Evolutionary conservation across 2,888 invertebrate species (phyloP).

Genomic region (Eumacrocentrus americanus): DNA sequence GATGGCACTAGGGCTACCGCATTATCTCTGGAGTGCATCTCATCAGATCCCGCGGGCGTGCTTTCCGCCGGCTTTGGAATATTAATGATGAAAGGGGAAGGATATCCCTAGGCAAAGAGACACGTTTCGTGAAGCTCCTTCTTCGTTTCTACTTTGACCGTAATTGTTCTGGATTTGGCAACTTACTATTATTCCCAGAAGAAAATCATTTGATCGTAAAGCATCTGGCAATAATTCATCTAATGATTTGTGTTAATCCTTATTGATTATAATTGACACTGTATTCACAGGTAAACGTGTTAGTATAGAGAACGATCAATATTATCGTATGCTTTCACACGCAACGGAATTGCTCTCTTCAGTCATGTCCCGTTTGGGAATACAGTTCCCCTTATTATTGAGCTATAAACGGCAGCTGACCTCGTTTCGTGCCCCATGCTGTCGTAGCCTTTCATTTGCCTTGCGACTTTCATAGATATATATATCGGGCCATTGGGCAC

Average conservation of each 20-base stretch:
- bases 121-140: too few relatives aligned
- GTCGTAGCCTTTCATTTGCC: neutral
- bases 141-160: too few relatives aligned
- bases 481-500: neutral
- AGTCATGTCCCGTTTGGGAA: conserved; percentile 7
- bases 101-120: too few relatives aligned
- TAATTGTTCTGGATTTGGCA: too few relatives aligned
- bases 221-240: too few relatives aligned
- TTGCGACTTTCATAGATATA: neutral
- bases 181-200: too few relatives aligned
- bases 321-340: neutral
- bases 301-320: neutral
- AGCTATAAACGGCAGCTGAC: conserved; percentile 27
- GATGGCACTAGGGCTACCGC: conserved; percentile 40
- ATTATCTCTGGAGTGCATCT: conserved; percentile 17
- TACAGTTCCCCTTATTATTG: conserved; percentile 15
- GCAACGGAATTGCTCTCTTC: neutral
- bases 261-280: too few relatives aligned
- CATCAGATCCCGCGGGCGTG: conserved; percentile 13
- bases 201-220: too few relatives aligned
- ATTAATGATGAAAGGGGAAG: too few relatives aligned
- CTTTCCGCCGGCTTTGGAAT: too few relatives aligned
- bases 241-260: too few relatives aligned
- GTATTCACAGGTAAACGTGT: too few relatives aligned
- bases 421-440: conserved; percentile 3